A percentile compares a stretch with the other conserved stretches of the same genome.
These are phyloP conservation scores for Garrulus glandarius DNA, from an alignment of 2,797 vertebrate genomes.

Conservation along the genomic window DNA sequence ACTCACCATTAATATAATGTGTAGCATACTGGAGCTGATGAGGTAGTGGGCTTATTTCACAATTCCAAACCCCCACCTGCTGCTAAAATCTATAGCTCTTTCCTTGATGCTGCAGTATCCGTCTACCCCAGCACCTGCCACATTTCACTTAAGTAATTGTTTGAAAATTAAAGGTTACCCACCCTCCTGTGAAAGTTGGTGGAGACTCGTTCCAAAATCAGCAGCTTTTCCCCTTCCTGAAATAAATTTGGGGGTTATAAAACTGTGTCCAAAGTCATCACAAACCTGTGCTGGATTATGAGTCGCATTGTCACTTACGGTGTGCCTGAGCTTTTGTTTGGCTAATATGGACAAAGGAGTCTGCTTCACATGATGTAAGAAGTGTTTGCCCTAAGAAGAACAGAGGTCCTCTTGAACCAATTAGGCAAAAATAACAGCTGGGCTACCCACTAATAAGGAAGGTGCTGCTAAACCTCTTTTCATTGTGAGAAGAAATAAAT, in stretches of 20 bases:
- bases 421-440: slow-evolving; percentile 73
- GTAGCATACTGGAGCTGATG: neutral
- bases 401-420: slow-evolving; percentile 69
- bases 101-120: neutral
- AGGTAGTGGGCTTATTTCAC: neutral
- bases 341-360: slow-evolving; percentile 64
- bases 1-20: neutral
- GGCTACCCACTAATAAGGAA: slow-evolving; percentile 70
- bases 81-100: slow-evolving; percentile 21
- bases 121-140: neutral
- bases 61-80: neutral
- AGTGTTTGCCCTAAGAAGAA: slow-evolving; percentile 71
- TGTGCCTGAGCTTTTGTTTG: slow-evolving; percentile 65
- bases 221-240: slow-evolving; percentile 26
- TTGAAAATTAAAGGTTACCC: slow-evolving; percentile 47
- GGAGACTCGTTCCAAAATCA: neutral
- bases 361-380: slow-evolving; percentile 68
- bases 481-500: slow-evolving; percentile 71
- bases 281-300: slow-evolving; percentile 45
- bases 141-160: slow-evolving; percentile 20
- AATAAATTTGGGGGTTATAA: slow-evolving; percentile 48
- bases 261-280: slow-evolving; percentile 48
- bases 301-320: slow-evolving; percentile 40
- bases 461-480: slow-evolving; percentile 71
- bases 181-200: neutral